Conservation (phyloP, 2,797 vertebrate genomes). For the Scolopax rusticola region DNA sequence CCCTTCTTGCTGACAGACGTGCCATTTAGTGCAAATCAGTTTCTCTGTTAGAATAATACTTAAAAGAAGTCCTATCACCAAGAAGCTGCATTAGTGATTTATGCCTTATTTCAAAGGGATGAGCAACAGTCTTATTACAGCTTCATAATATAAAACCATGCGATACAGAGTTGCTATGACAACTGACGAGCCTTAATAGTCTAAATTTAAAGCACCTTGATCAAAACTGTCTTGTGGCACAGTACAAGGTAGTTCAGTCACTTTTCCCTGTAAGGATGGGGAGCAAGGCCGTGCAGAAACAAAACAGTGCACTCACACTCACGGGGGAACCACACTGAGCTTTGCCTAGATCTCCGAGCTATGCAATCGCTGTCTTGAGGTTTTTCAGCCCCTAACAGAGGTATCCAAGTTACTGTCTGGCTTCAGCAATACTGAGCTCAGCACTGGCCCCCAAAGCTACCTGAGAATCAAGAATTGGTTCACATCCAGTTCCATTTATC, state of each 20-base stretch:
- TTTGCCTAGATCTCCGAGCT: not conserved
- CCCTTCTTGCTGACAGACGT: not conserved
- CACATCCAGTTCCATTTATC: not conserved
- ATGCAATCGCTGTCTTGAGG: not conserved
- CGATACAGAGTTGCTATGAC: constrained; percentile 10
- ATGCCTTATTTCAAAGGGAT: not conserved
- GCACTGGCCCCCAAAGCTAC: not conserved
- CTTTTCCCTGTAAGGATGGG: not conserved
- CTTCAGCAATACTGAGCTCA: not conserved
- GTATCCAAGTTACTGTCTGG: not conserved
- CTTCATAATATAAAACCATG: constrained; percentile 14
- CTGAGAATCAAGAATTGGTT: not conserved
- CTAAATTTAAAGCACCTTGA: not conserved
- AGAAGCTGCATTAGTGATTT: constrained; percentile 17
- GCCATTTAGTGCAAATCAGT: constrained; percentile 20
- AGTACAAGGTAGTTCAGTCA: not conserved
- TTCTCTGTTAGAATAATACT: not conserved
- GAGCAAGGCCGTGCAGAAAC: not conserved
- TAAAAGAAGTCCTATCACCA: not conserved
- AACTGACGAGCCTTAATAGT: constrained; percentile 23
- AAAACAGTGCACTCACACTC: not conserved
- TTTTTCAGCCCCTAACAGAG: not conserved
- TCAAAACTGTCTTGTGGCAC: not conserved
- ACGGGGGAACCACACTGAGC: not conserved
- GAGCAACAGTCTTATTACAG: constrained; percentile 1